Evolutionary conservation across 2,888 invertebrate species (phyloP).

Genomic region (Nymphalis c-album): DNA sequence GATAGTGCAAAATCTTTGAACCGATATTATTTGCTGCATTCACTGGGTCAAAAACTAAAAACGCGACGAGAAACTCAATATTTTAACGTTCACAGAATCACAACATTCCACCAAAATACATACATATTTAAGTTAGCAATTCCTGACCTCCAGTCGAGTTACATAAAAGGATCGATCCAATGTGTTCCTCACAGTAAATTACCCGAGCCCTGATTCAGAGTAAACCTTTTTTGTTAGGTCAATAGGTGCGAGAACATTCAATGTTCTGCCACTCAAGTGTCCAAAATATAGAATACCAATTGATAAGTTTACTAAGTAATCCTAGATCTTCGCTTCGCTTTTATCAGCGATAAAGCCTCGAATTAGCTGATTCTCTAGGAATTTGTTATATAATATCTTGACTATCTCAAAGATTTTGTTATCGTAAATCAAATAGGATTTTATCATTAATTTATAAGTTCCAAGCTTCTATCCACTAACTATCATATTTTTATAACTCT

Average conservation of each 20-base stretch:
- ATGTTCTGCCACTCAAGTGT: constrained; percentile 43
- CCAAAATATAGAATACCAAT: constrained; percentile 10
- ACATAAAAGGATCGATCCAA: constrained; percentile 35
- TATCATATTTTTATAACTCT: too few relatives aligned
- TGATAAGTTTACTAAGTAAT: constrained; percentile 23
- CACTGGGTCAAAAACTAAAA: too few relatives aligned
- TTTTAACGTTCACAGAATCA: too few relatives aligned
- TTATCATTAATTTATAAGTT: too few relatives aligned
- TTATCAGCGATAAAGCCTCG: not conserved
- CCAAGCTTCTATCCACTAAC: too few relatives aligned
- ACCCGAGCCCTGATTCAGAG: constrained; percentile 39
- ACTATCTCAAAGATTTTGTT: too few relatives aligned
- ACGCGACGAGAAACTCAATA: too few relatives aligned
- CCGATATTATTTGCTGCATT: too few relatives aligned
- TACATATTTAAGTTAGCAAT: not conserved
- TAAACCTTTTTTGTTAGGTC: constrained; percentile 67
- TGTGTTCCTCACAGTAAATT: constrained; percentile 41
- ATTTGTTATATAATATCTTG: too few relatives aligned
- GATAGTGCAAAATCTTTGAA: too few relatives aligned
- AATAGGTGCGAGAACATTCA: constrained; percentile 58
- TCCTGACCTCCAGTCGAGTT: constrained; percentile 13
- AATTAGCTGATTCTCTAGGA: not conserved
- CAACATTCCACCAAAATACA: not conserved
- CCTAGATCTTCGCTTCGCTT: constrained; percentile 12
- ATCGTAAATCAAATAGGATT: too few relatives aligned